Evolutionary conservation across 2,113 vertebrate species (phyloP).

Genomic region (Ceyx margarethae): DNA sequence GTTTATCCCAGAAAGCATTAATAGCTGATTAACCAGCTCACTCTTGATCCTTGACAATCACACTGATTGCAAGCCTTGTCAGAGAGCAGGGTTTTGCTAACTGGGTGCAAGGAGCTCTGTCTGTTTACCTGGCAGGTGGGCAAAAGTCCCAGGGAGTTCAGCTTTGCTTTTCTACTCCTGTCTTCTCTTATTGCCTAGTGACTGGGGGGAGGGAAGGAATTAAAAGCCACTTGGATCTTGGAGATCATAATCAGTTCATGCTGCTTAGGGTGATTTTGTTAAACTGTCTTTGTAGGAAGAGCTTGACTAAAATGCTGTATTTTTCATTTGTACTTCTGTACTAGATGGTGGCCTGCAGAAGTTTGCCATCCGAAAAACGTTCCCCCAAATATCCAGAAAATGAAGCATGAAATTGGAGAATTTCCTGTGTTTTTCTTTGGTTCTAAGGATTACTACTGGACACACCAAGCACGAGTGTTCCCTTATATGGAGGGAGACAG

Average conservation of each 20-base stretch:
- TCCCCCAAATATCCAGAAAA: constrained; percentile 98
- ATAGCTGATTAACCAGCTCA: not conserved
- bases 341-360: constrained; percentile 99
- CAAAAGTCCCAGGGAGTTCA: not conserved
- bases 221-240: not conserved
- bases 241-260: not conserved
- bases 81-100: not conserved
- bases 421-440: constrained; percentile 99
- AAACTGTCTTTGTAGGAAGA: not conserved
- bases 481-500: constrained; percentile 98
- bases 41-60: not conserved
- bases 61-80: not conserved
- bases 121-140: not conserved
- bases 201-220: not conserved
- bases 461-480: constrained; percentile 95
- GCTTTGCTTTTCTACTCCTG: not conserved
- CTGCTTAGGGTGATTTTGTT: not conserved
- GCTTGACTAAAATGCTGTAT: constrained; percentile 53
- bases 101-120: not conserved
- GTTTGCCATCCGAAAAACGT: constrained; percentile 94
- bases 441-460: constrained; percentile 99
- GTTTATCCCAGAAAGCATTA: not conserved
- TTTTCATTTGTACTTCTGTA: constrained; percentile 70
- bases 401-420: constrained; percentile 96
- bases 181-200: not conserved